Evolutionary conservation across 2,888 invertebrate genomes (phyloP), one percentile per base, ranked within the genome.

Genomic region (Hemicrepidius hirtus): DNA sequence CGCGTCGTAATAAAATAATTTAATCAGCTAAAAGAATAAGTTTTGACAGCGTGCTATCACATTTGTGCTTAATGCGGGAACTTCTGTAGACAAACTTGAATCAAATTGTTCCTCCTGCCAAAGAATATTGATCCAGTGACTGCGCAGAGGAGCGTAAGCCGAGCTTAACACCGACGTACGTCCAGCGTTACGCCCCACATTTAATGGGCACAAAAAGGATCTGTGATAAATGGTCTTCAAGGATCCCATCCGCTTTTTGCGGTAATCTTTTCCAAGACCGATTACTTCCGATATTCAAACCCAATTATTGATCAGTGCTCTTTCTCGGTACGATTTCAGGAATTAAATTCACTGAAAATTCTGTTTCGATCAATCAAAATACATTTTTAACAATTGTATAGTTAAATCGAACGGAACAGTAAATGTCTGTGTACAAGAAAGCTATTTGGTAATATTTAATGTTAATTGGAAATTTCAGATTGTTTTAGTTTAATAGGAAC

Each of bases 71-170:
- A 57, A 57, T 37, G 21, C 55, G 41, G 49, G 44, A 44, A 40
- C 35, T 37, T 57, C 28, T 24, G 35, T 57, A 37, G 57, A 57
- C 57, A 57, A 57, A 37, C 37, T 20, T n/a, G 57, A 57, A 57
- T 57, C 35, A 65, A 65, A 65, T 65, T 66, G 60, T 60, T 53
- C 66, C 41, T 68, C 55, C 57, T 72, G 50, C 53, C 57, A 55
- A 71, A 63, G 46, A 63, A 65, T 73, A 73, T 73, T 70, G 73
- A 73, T 73, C 73, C 66, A 63, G 35, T 69, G 66, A 50, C 70
- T 69, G 73, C 73, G 73, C 73, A 69, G 68, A 70, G 32, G 37
- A 57, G 57, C 35, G 46, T 21, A 12, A 57, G 46, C 18, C 24
- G 67, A 20, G 21, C 24, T 28, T 13, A 40, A 13, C 50, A 60